A percentile compares a stretch with the other conserved stretches of the same genome.
Evolutionary conservation across 2,888 invertebrate genomes (phyloP).

Genomic region (Asteroscopus sphinx): DNA sequence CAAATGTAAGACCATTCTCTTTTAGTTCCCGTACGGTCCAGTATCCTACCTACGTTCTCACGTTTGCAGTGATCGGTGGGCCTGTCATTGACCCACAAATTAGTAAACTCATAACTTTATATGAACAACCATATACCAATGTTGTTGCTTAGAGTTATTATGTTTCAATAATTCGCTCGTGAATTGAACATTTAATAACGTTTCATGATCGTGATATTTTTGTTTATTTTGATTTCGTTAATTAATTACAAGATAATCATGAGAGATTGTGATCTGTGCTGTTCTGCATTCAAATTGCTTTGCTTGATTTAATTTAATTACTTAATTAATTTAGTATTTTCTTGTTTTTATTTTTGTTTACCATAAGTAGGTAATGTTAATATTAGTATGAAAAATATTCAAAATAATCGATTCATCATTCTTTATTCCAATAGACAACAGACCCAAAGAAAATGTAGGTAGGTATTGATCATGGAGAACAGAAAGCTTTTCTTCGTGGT

Average conservation of each 20-base stretch:
- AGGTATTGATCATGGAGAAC: no score
- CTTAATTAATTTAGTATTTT: no score
- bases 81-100: slow-evolving; percentile 65
- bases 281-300: neutral
- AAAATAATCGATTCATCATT: no score
- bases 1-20: slow-evolving; percentile 45
- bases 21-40: slow-evolving; percentile 43
- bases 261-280: neutral
- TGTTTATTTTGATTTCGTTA: neutral
- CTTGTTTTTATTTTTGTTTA: no score
- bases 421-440: no score
- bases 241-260: neutral
- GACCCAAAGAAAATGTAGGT: no score
- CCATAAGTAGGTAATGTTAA: no score
- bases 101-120: slow-evolving; percentile 48
- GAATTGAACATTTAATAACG: slow-evolving; percentile 10
- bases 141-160: slow-evolving; percentile 26
- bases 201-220: slow-evolving; percentile 11
- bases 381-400: no score
- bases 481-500: no score
- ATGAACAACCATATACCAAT: slow-evolving; percentile 29
- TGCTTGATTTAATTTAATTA: neutral
- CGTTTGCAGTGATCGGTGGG: slow-evolving; percentile 57
- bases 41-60: slow-evolving; percentile 53
- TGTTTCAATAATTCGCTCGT: slow-evolving; percentile 16